Base-by-base conservation (phyloP, 2,888 invertebrate species). In the Falcaria lacertinaria region DNA sequence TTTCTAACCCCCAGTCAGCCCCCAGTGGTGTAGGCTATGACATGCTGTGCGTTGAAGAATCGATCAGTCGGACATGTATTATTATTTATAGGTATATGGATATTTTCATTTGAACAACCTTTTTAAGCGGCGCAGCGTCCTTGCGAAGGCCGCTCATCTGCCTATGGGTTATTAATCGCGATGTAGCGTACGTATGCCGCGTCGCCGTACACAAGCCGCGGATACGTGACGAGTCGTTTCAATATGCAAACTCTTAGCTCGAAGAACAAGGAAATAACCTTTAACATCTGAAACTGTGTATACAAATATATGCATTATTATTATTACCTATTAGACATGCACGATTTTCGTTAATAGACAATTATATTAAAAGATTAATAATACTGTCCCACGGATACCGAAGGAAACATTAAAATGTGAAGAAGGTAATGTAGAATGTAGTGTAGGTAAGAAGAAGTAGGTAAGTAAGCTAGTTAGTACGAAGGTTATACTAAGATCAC, bases 231-330 rank as follows among this genome's bases (percentile, higher is more conserved):
- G 74, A 64, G 72, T 69, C 60, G 68, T 51, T 60, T 54, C 58
- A 74, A 82, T 82, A 76, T 75, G 72, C 75, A 74, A 76, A 75
- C 73, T 69, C 62, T 54, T 69, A 62, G 60, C 74, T 68, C 68
- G 66, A 70, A 68, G 58, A 69, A 78, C 68, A 64, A 85, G 87
- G 87, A 88, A 88, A 73, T 84, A 80, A 82, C 85, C 84, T 86
- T 86, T 83, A 80, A 66, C 78, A 74, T 67, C 71, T 76, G 76
- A 79, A 80, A 78, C 79, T 69, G 66, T 74, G 74, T 73, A 80
- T 76, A 83, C 70, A 78, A 77, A 80, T 74, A 81, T 76, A 76
- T 71, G 72, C 79, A 75, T 77, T 74, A 69, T 64, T 74, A 74
- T 73, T 64, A 53, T 50, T 52, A 37, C 48, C 48, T 61, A 72